These are phyloP conservation scores for Archips xylosteana DNA, from an alignment of 2,888 invertebrate genomes.

Conservation along the genomic window DNA sequence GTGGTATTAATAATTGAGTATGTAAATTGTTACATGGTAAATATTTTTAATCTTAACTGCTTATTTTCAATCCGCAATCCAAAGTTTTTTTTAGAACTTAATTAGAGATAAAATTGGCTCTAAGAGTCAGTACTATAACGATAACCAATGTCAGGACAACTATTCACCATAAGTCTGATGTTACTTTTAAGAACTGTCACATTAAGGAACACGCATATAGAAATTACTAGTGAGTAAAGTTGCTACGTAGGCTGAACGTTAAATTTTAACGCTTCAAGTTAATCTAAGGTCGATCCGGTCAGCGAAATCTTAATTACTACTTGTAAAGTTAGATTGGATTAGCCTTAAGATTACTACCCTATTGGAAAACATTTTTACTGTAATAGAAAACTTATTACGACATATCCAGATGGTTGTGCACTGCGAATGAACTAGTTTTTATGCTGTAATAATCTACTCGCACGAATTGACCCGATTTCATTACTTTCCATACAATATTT, in stretches of 20 bases:
- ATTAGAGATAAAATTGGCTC: no score
- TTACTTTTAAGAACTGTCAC: no score
- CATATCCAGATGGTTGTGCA: neutral
- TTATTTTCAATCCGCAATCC: no score
- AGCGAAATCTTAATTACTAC: slow-evolving; percentile 3
- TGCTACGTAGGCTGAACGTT: slow-evolving; percentile 4
- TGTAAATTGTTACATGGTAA: no score
- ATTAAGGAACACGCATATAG: neutral
- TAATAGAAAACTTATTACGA: neutral
- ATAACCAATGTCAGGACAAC: no score
- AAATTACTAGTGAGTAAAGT: neutral
- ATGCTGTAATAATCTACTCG: slow-evolving; percentile 1
- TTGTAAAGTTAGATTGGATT: slow-evolving; percentile 5
- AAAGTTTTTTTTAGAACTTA: no score
- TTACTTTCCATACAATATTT: neutral
- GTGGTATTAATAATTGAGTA: no score
- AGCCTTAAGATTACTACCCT: neutral
- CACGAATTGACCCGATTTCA: slow-evolving; percentile 10
- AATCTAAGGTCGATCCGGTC: neutral
- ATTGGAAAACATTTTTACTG: neutral
- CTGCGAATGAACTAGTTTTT: neutral
- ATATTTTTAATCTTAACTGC: no score
- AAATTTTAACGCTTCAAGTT: neutral
- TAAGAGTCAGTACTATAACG: no score
- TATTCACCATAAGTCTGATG: no score